Conservation (phyloP, 2,113 vertebrate species). For the Anoura caudifer region DNA sequence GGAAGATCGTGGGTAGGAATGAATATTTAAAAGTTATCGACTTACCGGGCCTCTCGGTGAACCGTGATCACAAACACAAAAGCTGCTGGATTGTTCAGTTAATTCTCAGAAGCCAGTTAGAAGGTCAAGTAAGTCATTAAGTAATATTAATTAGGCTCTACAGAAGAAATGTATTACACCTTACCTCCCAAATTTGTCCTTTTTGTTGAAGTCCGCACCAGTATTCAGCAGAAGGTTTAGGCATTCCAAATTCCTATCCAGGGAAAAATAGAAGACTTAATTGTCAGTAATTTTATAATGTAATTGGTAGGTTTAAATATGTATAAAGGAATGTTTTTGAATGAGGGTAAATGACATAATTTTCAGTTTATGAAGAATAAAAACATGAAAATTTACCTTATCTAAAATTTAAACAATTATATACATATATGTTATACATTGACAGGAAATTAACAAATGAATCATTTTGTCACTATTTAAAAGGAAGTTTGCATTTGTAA, state of each 20-base stretch:
- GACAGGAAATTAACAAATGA: background rate
- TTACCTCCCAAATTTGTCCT: constrained; percentile 98
- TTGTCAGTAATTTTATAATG: constrained; percentile 11
- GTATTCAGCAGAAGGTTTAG: constrained; percentile 97
- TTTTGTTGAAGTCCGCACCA: constrained; percentile 97
- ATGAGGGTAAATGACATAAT: background rate
- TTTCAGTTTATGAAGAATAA: constrained; percentile 7
- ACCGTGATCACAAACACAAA: constrained; percentile 20
- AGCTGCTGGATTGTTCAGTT: background rate
- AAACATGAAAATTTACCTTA: constrained; percentile 9
- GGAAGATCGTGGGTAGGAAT: background rate
- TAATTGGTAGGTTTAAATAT: constrained; percentile 20
- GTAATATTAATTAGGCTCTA: background rate
- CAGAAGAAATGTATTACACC: constrained; percentile 26
- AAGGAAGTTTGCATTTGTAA: constrained; percentile 35
- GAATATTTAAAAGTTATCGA: background rate
- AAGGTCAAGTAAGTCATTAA: constrained; percentile 17
- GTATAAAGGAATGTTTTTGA: background rate
- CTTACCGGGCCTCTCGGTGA: background rate
- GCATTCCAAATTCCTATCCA: constrained; percentile 96
- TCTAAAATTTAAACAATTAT: background rate
- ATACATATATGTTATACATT: background rate
- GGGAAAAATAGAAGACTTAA: constrained; percentile 42
- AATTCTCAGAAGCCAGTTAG: background rate
- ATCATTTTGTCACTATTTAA: background rate